A percentile compares a stretch with the other conserved stretches of the same genome.
These are phyloP conservation scores for Empidonax alnorum DNA, from an alignment of 2,113 vertebrate species.

Conservation along the genomic window DNA sequence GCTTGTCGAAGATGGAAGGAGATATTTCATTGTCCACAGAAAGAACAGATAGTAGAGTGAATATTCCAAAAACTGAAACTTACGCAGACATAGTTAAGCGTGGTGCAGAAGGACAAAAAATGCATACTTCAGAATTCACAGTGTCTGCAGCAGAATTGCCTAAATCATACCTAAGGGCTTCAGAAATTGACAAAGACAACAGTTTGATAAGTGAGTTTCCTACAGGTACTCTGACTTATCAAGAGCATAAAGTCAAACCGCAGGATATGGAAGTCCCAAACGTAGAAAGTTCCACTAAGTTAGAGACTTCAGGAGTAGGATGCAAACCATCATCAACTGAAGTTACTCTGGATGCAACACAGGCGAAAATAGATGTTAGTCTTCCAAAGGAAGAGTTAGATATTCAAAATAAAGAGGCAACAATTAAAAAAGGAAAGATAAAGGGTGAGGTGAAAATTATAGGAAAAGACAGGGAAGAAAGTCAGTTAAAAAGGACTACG, in stretches of 20 bases:
- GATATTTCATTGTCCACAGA: neutral
- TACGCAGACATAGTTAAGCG: neutral
- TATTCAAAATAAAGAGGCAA: neutral
- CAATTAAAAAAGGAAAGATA: neutral
- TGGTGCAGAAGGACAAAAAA: neutral
- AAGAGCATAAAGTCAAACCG: neutral
- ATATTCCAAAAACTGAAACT: neutral
- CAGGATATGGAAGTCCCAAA: neutral
- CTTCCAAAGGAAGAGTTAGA: neutral
- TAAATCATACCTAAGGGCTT: neutral
- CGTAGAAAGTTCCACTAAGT: neutral
- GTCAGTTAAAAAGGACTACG: neutral
- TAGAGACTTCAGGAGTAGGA: neutral
- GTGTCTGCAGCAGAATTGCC: neutral
- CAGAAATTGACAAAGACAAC: neutral
- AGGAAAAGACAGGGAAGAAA: slow-evolving; percentile 22
- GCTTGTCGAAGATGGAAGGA: neutral
- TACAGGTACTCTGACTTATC: neutral
- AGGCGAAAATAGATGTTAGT: neutral
- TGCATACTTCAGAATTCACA: neutral
- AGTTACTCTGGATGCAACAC: neutral
- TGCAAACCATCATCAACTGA: neutral
- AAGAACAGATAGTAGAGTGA: neutral
- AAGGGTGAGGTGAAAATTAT: neutral
- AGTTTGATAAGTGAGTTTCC: neutral